Conservation (phyloP, 1,140 invertebrate genomes). For the Diabrotica virgifera region DNA sequence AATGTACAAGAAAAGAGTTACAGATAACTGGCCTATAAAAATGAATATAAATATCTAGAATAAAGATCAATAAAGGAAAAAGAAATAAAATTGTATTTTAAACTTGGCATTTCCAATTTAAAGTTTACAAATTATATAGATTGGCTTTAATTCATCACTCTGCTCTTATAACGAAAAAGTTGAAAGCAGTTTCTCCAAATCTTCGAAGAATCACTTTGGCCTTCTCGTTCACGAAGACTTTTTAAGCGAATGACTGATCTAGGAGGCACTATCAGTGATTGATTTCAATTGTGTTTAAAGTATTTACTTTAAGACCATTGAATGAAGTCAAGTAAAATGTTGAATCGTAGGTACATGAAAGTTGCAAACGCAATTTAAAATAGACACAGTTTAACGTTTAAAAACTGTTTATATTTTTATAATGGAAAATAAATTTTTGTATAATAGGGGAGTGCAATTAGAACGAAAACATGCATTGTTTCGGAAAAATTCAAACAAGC, state of each 20-base stretch:
- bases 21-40: no score
- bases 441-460: no score
- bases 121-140: slow-evolving; percentile 11
- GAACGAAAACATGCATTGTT: no score
- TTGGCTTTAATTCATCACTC: slow-evolving; percentile 2
- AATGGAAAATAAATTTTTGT: no score
- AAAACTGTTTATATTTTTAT: no score
- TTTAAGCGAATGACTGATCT: slow-evolving; percentile 1
- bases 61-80: background rate
- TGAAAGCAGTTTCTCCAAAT: background rate
- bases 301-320: background rate
- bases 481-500: no score
- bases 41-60: no score
- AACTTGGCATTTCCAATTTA: slow-evolving; percentile 11
- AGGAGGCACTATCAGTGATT: background rate
- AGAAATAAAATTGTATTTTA: background rate
- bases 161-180: background rate
- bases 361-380: no score
- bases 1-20: no score
- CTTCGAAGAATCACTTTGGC: background rate
- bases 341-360: no score
- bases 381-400: no score
- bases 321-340: no score
- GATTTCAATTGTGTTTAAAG: slow-evolving; percentile 1
- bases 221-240: background rate